Percentiles rank a stretch among this genome's conserved stretches.
phyloP scores from a whole-genome alignment of 2,113 vertebrate genomes.

The Zeus faber region DNA sequence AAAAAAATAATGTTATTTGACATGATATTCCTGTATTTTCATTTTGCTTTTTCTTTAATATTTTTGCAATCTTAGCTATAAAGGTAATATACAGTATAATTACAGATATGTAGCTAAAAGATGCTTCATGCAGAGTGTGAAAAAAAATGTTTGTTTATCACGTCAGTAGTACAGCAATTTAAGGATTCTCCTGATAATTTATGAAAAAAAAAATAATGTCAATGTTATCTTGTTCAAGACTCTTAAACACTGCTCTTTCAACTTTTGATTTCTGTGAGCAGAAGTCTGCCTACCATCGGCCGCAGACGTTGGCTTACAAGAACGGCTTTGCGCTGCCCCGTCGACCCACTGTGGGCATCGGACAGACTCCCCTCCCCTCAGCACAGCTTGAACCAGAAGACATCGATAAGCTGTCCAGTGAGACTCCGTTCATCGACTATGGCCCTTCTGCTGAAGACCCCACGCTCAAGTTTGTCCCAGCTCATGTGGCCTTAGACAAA shows the following conservation, averaged over 20 bases:
- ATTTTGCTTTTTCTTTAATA: no score
- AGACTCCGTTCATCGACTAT: slow-evolving; percentile 61
- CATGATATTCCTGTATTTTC: no score
- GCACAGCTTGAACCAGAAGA: slow-evolving; percentile 78
- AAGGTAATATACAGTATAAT: no score
- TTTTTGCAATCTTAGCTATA: no score
- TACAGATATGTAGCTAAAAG: background rate
- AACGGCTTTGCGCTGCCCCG: slow-evolving; percentile 81
- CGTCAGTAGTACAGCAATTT: no score
- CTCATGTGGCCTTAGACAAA: slow-evolving; percentile 88
- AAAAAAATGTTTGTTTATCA: no score
- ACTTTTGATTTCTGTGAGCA: slow-evolving; percentile 64
- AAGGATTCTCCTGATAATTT: no score
- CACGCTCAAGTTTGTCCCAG: slow-evolving; percentile 76
- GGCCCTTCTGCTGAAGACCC: slow-evolving; percentile 54
- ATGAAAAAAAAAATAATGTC: no score
- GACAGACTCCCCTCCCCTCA: slow-evolving; percentile 72
- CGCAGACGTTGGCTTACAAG: slow-evolving; percentile 83
- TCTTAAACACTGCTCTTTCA: no score
- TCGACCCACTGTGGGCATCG: slow-evolving; percentile 78
- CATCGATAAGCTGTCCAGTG: slow-evolving; percentile 69
- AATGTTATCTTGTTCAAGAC: background rate
- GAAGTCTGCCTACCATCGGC: slow-evolving; percentile 85
- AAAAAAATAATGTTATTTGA: no score
- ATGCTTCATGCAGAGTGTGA: background rate